These are phyloP conservation scores for Willisornis vidua DNA, from an alignment of 2,113 vertebrate species.

Conservation along the genomic window DNA sequence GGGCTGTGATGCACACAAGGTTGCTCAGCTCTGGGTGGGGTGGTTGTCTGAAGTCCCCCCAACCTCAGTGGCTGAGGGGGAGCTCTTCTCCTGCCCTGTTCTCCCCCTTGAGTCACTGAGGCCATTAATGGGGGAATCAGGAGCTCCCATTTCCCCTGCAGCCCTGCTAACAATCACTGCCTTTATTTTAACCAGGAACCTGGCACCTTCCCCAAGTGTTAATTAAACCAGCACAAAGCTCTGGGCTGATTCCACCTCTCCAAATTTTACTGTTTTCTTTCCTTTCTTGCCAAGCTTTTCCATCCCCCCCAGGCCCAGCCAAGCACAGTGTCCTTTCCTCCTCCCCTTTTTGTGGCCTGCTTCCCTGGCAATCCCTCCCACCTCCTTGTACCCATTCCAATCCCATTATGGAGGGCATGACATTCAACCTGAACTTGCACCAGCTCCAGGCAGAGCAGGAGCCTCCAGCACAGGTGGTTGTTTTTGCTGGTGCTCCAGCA, in stretches of 20 bases:
- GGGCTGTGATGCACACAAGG: background rate
- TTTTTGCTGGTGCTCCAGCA: background rate
- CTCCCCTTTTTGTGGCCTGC: background rate
- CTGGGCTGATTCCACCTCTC: background rate
- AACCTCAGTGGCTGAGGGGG: background rate
- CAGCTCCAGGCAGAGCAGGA: background rate
- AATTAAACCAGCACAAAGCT: background rate
- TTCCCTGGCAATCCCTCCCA: background rate
- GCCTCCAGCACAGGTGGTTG: background rate
- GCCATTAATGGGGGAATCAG: background rate
- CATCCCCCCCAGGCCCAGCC: background rate
- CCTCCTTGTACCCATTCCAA: background rate
- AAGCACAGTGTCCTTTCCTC: background rate
- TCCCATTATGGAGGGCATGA: background rate
- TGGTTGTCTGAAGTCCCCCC: background rate
- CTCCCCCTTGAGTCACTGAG: background rate
- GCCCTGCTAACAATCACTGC: background rate
- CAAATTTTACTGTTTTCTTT: background rate
- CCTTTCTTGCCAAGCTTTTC: background rate
- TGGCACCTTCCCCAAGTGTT: background rate
- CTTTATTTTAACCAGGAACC: background rate
- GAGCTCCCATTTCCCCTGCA: background rate
- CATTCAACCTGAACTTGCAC: background rate
- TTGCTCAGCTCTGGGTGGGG: background rate
- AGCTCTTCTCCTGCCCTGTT: background rate